Conservation (phyloP, 2,888 invertebrate species). For the Sesamia inferens region DNA sequence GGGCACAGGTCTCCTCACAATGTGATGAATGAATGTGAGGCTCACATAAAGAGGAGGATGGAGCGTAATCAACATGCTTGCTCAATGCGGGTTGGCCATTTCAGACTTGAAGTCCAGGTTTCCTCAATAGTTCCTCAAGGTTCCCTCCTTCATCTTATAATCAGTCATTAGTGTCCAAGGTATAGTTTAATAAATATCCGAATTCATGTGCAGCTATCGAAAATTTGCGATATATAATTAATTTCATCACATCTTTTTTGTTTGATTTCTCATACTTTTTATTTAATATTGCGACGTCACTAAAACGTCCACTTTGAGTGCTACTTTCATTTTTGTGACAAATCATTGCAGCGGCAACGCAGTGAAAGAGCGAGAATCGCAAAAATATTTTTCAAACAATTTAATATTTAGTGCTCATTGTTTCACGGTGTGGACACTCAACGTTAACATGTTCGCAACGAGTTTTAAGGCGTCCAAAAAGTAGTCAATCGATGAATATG, state of each 20-base stretch:
- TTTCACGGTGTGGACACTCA: slow-evolving; percentile 39
- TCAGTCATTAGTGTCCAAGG: no score
- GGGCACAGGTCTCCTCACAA: no score
- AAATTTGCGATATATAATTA: slow-evolving; percentile 18
- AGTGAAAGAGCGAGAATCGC: slow-evolving; percentile 14
- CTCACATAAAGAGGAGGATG: not conserved
- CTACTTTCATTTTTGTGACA: slow-evolving; percentile 50
- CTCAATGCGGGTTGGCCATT: no score
- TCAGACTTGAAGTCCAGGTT: no score
- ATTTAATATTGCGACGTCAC: slow-evolving; percentile 39
- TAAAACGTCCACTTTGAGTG: slow-evolving; percentile 43
- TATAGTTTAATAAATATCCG: not conserved
- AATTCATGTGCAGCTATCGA: not conserved
- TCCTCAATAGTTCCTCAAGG: no score
- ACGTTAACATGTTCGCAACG: not conserved
- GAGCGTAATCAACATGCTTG: no score
- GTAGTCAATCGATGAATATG: slow-evolving; percentile 35
- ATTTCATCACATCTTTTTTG: slow-evolving; percentile 1
- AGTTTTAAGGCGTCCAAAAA: slow-evolving; percentile 28
- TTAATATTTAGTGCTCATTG: slow-evolving; percentile 20
- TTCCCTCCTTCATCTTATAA: no score
- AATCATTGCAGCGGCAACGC: slow-evolving; percentile 45
- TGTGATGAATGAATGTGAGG: not conserved
- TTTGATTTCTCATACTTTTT: slow-evolving; percentile 30
- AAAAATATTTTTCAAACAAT: slow-evolving; percentile 40